Conservation (phyloP, 2,888 invertebrate species). For the Eulithis testata region DNA sequence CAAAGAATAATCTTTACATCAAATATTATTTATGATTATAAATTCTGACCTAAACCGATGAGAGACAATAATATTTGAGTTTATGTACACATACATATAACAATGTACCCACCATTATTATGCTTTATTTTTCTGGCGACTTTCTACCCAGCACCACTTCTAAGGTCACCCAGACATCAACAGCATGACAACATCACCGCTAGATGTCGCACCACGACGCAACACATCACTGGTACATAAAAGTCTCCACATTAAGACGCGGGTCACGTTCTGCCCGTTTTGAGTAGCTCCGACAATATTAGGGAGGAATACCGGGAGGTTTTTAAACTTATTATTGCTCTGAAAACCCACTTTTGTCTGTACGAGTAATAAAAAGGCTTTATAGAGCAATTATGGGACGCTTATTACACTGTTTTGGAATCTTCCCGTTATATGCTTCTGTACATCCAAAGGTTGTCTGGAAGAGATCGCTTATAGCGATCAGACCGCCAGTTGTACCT, state of each 20-base stretch:
- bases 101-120: too few relatives aligned
- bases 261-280: constrained; percentile 72
- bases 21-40: too few relatives aligned
- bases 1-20: too few relatives aligned
- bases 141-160: too few relatives aligned
- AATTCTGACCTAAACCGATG: too few relatives aligned
- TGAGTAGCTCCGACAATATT: constrained; percentile 70
- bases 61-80: too few relatives aligned
- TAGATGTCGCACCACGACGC: constrained; percentile 9
- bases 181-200: neutral
- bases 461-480: too few relatives aligned
- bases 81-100: too few relatives aligned
- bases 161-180: too few relatives aligned
- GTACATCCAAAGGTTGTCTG: too few relatives aligned
- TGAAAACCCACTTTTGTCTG: constrained; percentile 69
- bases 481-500: too few relatives aligned
- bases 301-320: constrained; percentile 62
- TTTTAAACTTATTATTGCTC: constrained; percentile 74
- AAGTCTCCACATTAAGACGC: constrained; percentile 61
- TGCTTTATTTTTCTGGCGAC: too few relatives aligned
- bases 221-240: constrained; percentile 43
- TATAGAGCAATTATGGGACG: constrained; percentile 54
- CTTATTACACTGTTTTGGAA: constrained; percentile 48
- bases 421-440: constrained; percentile 2
- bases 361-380: constrained; percentile 55